Conservation (phyloP, 2,113 vertebrate species). For the Hippocampus barbouri region DNA sequence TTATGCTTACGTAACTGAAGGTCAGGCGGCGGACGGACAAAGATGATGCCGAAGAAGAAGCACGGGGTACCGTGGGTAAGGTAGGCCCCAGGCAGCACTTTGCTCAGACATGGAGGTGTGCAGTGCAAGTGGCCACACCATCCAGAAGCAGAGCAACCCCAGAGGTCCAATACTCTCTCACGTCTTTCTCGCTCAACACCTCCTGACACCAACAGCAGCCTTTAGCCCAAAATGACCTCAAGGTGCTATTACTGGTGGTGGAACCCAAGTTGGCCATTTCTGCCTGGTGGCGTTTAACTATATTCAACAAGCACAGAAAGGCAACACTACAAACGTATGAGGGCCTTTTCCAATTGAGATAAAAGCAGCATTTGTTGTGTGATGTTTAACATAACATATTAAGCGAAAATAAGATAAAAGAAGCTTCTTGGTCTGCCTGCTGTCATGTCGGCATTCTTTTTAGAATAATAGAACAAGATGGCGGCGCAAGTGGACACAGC, state of each 20-base stretch:
- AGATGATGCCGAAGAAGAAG: not conserved
- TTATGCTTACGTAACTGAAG: not conserved
- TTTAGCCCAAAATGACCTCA: not conserved
- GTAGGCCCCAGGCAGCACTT: not conserved
- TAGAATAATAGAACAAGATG: no score
- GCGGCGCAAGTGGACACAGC: no score
- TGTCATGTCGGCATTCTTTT: no score
- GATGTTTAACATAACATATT: no score
- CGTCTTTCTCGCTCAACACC: not conserved
- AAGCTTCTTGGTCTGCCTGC: no score
- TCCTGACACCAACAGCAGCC: constrained; percentile 5
- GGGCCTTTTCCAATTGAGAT: not conserved
- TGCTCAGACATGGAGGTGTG: not conserved
- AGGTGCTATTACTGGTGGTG: not conserved
- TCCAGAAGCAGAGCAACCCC: not conserved
- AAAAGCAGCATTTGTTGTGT: no score
- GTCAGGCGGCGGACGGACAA: not conserved
- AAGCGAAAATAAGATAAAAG: no score
- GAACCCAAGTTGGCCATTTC: not conserved
- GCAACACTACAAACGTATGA: not conserved
- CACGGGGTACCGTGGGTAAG: not conserved
- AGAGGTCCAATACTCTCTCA: not conserved
- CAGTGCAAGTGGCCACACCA: not conserved
- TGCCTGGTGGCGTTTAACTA: not conserved
- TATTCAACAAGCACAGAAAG: not conserved